A percentile compares a stretch with the other conserved stretches of the same genome.
phyloP scores from a whole-genome alignment of 2,888 invertebrate genomes.

The Coremacera marginata region DNA sequence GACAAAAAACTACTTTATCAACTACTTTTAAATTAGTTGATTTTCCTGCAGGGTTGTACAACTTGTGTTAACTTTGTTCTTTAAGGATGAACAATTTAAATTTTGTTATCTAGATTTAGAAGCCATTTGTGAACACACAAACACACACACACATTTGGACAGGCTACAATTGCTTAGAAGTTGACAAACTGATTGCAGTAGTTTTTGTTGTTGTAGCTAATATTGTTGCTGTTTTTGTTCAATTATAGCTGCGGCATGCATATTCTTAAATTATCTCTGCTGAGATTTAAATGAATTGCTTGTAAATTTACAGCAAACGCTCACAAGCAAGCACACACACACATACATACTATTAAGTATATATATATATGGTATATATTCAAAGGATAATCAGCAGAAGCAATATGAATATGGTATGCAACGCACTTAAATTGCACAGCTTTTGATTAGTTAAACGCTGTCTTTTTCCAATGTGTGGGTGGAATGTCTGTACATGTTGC shows the following conservation, averaged over 20 bases:
- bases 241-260: constrained; percentile 22
- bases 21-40: too few species aligned
- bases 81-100: constrained; percentile 28
- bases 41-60: too few species aligned
- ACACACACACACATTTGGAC: not conserved
- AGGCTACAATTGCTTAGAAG: not conserved
- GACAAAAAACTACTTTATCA: too few species aligned
- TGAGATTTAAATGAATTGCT: constrained; percentile 25
- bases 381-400: too few species aligned
- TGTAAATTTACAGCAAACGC: constrained; percentile 5
- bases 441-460: not conserved
- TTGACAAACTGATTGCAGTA: not conserved
- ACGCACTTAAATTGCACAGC: too few species aligned
- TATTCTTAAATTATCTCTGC: constrained; percentile 32
- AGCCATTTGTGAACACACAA: not conserved
- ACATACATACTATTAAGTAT: too few species aligned
- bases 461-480: not conserved
- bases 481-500: not conserved
- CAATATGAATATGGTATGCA: too few species aligned
- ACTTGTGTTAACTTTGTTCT: constrained; percentile 14
- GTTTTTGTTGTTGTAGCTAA: not conserved
- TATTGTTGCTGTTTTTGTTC: constrained; percentile 12
- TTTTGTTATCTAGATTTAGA: constrained; percentile 25
- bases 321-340: not conserved
- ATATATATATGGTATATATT: too few species aligned